Base-by-base conservation (phyloP, 2,113 vertebrate genomes). In the Mastomys coucha region DNA sequence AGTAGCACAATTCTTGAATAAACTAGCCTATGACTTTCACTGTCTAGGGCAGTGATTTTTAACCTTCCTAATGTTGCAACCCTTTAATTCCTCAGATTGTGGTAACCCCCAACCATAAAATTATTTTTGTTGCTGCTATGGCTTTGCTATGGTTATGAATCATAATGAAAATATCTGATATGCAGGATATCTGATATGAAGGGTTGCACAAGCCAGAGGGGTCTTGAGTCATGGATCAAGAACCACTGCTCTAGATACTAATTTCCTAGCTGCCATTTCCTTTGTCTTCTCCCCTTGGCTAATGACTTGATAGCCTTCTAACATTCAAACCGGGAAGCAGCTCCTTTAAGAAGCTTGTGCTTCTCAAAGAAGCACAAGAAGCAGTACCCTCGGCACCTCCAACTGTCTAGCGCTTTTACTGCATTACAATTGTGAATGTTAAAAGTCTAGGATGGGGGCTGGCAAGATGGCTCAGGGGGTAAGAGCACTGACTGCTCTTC, bases 1-100 rank as follows among this genome's bases (percentile, higher is more conserved):
- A 95, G 69, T 87, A 88, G 58, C 24, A 91, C 13, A 19, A 53
- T 13, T 91, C 49, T 49, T 90, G 22, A 96, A 96, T 42, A 94
- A 96, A 93, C 36, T 65, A 42, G 17, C 42, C 49, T 78, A 17
- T 11, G 8, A 45, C 36, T 92, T 95, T 65, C 63, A 31, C 16
- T 88, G 24, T 87, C 67, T 84, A 45, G 42, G 58, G 45, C 7
- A 42, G n/a, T 17, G n/a, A 16, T 28, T 42, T n/a, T 63, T n/a
- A 84, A 42, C 56, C n/a, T 63, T 84, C 81, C 56, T 60, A 60
- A 60, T 26, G 6, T 3, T 82, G 12, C 1, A 2, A 60, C 36
- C 80, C 56, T 84, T 63, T 63, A 42, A 42, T 26, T 63, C 58
- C 58, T 31, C 58, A 84, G 42, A 31, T 84, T 63, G 81, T 60